Base-by-base conservation (phyloP, 2,797 vertebrate genomes). In the Chrysocyon brachyurus region DNA sequence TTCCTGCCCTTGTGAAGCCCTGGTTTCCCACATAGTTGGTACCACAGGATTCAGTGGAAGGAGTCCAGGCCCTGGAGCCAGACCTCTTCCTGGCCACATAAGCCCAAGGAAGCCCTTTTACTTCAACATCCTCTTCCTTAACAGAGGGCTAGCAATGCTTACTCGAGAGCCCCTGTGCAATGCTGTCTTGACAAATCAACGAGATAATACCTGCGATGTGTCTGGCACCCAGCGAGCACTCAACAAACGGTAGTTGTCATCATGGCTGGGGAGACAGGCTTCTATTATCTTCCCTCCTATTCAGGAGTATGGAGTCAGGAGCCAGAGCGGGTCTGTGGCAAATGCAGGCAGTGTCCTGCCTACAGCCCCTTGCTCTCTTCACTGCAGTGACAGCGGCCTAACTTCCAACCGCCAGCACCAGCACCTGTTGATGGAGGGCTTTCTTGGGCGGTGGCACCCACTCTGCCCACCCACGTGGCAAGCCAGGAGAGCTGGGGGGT, bases 51-150 rank as follows among this genome's bases (percentile, higher is more conserved):
- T 24, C 2, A 6, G 61, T 49, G 28, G 31, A 79, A 40, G 40
- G 63, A 59, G 24, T 0, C 0, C 0, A 1, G 22, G 19, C 63
- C 57, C 63, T 5, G 49, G 36, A 61, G 11, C 14, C 49, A 91
- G 82, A 78, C 57, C 14, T 68, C 40, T 59, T 26, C 36, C 63
- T 28, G 33, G 28, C 40, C 66, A 12, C 9, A 1, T 0, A 19
- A 52, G 22, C 88, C 73, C 31, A 16, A 7, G 54, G 6, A 87
- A 78, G 19, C 11, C 56, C 64, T 31, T 52, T 33, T 24, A 15
- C 85, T 68, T 75, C 33, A 5, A 15, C 8, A 40, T 66, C 63
- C 46, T 82, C 33, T 54, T 31, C 33, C 9, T 6, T 6, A 73
- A 12, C 40, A 31, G 1, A 46, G 9, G 3, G 75, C 77, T n/a